Evolutionary conservation across 1,140 invertebrate species (phyloP).

Genomic region (Trichonephila clavipes): DNA sequence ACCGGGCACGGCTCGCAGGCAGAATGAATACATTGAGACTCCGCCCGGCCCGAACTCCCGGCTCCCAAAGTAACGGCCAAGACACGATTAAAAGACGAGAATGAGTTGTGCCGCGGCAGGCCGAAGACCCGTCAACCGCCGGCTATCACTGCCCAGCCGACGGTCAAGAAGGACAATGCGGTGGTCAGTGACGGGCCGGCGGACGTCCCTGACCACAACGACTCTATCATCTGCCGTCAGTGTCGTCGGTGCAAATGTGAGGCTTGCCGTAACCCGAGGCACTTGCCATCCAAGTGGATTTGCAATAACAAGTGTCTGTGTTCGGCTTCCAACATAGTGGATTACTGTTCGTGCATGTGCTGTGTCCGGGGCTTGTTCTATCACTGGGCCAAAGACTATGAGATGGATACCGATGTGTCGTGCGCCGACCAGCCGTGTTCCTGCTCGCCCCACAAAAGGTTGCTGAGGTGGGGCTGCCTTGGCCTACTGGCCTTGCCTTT

Average conservation of each 20-base stretch:
- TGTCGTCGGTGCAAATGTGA: conserved; percentile 93
- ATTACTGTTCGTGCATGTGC: conserved; percentile 94
- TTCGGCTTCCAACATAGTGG: conserved; percentile 91
- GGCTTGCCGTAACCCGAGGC: conserved; percentile 90
- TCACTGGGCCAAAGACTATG: conserved; percentile 90
- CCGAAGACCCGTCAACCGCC: conserved; percentile 76
- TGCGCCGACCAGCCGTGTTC: conserved; percentile 93
- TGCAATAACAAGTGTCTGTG: conserved; percentile 92
- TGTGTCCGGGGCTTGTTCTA: conserved; percentile 96
- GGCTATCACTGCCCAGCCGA: conserved; percentile 76
- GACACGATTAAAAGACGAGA: not conserved
- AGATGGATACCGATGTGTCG: conserved; percentile 86
- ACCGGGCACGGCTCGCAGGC: conserved; percentile 88
- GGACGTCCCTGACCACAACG: conserved; percentile 78
- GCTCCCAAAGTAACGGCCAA: not conserved
- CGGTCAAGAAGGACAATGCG: conserved; percentile 69
- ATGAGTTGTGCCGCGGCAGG: not conserved
- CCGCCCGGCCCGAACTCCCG: conserved; percentile 81
- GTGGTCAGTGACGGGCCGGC: conserved; percentile 22
- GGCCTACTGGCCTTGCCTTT: conserved; percentile 88
- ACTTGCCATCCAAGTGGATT: conserved; percentile 92
- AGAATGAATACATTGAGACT: conserved; percentile 93
- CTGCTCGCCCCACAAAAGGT: conserved; percentile 86
- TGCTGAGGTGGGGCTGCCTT: conserved; percentile 91
- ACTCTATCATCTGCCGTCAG: conserved; percentile 89